These are phyloP conservation scores for Phaedon cochleariae DNA, from an alignment of 2,888 invertebrate species.

Conservation along the genomic window DNA sequence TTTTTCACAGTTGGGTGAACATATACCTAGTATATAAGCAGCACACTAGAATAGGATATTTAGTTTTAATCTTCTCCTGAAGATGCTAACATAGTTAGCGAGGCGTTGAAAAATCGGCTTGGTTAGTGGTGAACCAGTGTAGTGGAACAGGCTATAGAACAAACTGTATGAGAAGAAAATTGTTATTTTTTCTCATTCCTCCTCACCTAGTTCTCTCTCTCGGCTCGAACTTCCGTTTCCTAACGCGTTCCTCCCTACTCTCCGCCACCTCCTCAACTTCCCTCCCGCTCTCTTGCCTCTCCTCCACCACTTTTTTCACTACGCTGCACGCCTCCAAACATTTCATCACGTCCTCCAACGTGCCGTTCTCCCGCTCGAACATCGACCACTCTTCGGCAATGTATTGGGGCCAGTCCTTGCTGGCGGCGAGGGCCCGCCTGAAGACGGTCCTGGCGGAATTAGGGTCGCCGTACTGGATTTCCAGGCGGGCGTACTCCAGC, in stretches of 20 bases:
- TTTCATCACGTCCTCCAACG: constrained; percentile 66
- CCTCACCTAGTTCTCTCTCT: constrained; percentile 45
- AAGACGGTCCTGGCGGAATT: constrained; percentile 70
- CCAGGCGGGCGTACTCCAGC: constrained; percentile 73
- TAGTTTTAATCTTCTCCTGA: too few relatives aligned
- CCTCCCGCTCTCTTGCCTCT: constrained; percentile 41
- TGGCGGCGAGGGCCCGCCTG: constrained; percentile 67
- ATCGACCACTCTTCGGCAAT: constrained; percentile 80
- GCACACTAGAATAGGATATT: too few relatives aligned
- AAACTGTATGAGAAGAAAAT: too few relatives aligned
- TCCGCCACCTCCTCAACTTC: constrained; percentile 46
- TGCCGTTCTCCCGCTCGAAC: constrained; percentile 83
- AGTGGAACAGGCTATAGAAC: too few relatives aligned
- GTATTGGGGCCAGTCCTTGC: constrained; percentile 78
- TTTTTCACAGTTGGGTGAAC: too few relatives aligned
- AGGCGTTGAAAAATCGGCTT: too few relatives aligned
- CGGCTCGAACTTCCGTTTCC: constrained; percentile 1
- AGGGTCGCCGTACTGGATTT: constrained; percentile 71
- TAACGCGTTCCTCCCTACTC: constrained; percentile 52
- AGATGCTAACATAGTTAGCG: too few relatives aligned
- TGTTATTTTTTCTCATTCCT: not conserved
- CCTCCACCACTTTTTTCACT: constrained; percentile 1
- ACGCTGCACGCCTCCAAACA: constrained; percentile 56
- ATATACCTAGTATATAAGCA: too few relatives aligned
- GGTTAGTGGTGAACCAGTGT: too few relatives aligned